phyloP scores from a whole-genome alignment of 2,888 invertebrate species.

The Dolichopus griseipennis region DNA sequence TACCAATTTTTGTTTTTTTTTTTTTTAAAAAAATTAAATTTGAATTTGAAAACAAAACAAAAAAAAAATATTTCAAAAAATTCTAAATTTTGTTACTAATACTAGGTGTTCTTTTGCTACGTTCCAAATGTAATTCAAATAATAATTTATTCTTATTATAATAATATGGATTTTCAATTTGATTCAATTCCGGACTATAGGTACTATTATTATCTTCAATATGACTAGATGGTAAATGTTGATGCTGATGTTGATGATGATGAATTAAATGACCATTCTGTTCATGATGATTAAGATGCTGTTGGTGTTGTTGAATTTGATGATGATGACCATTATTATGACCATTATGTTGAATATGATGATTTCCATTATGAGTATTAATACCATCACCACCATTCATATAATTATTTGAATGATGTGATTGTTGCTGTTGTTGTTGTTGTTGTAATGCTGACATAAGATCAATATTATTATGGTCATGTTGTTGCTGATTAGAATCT shows the following conservation, averaged over 20 bases:
- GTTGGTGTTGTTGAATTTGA: constrained; percentile 20
- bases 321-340: constrained; percentile 24
- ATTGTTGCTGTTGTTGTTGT: constrained; percentile 10
- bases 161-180: constrained; percentile 74
- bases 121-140: constrained; percentile 73
- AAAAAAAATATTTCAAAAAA: background rate
- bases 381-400: constrained; percentile 26
- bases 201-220: constrained; percentile 13
- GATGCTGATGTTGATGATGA: constrained; percentile 21
- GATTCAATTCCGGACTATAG: constrained; percentile 69
- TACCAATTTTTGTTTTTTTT: too few relatives aligned
- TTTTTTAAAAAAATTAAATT: too few relatives aligned
- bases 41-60: too few relatives aligned
- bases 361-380: constrained; percentile 16
- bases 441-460: constrained; percentile 12
- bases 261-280: constrained; percentile 16
- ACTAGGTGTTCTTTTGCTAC: constrained; percentile 56
- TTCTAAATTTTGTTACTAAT: background rate
- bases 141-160: constrained; percentile 77
- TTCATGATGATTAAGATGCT: constrained; percentile 21
- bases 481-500: constrained; percentile 18
- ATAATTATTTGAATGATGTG: constrained; percentile 8
- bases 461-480: constrained; percentile 11
- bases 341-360: constrained; percentile 28
- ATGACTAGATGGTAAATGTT: constrained; percentile 18